phyloP scores from a whole-genome alignment of 1,140 invertebrate species.

The Hypsibius dujardini region DNA sequence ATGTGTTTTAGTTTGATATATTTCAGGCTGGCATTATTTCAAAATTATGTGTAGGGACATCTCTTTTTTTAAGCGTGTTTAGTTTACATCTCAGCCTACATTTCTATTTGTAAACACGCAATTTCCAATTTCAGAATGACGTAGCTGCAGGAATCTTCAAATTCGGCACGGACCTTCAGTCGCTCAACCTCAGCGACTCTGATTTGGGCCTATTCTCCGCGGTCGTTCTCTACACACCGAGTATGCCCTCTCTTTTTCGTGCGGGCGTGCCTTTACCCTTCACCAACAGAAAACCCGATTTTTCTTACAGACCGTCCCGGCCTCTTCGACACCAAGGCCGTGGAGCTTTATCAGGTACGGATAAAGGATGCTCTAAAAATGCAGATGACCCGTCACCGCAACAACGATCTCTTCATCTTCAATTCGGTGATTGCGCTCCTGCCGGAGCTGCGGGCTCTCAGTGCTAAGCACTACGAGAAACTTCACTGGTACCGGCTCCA shows the following conservation, averaged over 20 bases:
- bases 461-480: constrained; percentile 60
- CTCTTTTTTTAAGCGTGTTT: too few relatives aligned
- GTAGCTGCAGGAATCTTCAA: constrained; percentile 54
- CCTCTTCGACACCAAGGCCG: constrained; percentile 59
- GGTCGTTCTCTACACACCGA: constrained; percentile 60
- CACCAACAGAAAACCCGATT: constrained; percentile 7
- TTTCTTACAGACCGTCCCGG: constrained; percentile 43
- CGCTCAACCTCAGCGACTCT: constrained; percentile 60
- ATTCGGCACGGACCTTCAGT: constrained; percentile 39
- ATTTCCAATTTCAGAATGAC: constrained; percentile 36
- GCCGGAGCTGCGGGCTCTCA: constrained; percentile 59
- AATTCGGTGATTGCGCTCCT: constrained; percentile 51
- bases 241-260: constrained; percentile 26
- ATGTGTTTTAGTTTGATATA: constrained; percentile 19
- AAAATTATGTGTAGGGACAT: too few relatives aligned
- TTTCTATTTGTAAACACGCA: too few relatives aligned
- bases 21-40: too few relatives aligned
- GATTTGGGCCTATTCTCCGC: constrained; percentile 76
- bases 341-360: constrained; percentile 58
- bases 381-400: constrained; percentile 44
- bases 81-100: too few relatives aligned
- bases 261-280: constrained; percentile 14
- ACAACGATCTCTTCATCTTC: constrained; percentile 43
- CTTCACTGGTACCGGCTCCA: constrained; percentile 74
- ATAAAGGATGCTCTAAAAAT: constrained; percentile 65